Evolutionary conservation across 2,888 invertebrate species (phyloP).

Genomic region (Drosophila subsilvestris): DNA sequence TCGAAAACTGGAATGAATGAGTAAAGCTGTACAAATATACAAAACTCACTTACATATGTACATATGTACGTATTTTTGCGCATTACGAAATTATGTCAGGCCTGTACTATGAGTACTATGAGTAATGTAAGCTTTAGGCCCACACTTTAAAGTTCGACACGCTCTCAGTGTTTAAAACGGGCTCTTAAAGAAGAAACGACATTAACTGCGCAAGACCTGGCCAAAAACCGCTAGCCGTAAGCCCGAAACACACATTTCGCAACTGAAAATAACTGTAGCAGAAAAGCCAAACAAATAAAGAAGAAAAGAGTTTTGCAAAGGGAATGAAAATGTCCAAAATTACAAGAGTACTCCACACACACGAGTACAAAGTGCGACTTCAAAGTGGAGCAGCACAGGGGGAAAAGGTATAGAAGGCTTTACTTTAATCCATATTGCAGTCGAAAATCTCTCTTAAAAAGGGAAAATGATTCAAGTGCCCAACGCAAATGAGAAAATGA

Average conservation of each 20-base stretch:
- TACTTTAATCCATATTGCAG: too few species aligned
- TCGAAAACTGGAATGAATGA: slow-evolving; percentile 34
- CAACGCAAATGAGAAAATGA: slow-evolving; percentile 6
- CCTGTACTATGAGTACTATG: not conserved
- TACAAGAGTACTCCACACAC: not conserved
- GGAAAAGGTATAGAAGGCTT: not conserved
- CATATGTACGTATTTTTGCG: slow-evolving; percentile 20
- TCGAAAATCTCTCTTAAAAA: not conserved
- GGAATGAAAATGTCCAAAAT: slow-evolving; percentile 3
- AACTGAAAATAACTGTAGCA: slow-evolving; percentile 71
- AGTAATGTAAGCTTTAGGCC: slow-evolving; percentile 10
- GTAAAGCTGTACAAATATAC: slow-evolving; percentile 28
- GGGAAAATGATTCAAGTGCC: not conserved
- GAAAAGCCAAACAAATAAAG: slow-evolving; percentile 32
- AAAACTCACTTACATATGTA: slow-evolving; percentile 15
- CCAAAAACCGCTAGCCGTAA: slow-evolving; percentile 61
- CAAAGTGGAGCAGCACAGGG: not conserved
- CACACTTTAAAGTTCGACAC: slow-evolving; percentile 42
- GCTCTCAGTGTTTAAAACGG: slow-evolving; percentile 39
- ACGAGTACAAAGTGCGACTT: not conserved
- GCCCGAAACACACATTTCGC: slow-evolving; percentile 54
- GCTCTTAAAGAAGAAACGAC: slow-evolving; percentile 40
- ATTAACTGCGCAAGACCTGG: slow-evolving; percentile 58
- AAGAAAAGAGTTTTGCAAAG: slow-evolving; percentile 38
- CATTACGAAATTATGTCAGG: slow-evolving; percentile 42